A percentile compares a stretch with the other conserved stretches of the same genome.
Conservation (phyloP, 1,140 invertebrate species). For the Agraylea sexmaculata region DNA sequence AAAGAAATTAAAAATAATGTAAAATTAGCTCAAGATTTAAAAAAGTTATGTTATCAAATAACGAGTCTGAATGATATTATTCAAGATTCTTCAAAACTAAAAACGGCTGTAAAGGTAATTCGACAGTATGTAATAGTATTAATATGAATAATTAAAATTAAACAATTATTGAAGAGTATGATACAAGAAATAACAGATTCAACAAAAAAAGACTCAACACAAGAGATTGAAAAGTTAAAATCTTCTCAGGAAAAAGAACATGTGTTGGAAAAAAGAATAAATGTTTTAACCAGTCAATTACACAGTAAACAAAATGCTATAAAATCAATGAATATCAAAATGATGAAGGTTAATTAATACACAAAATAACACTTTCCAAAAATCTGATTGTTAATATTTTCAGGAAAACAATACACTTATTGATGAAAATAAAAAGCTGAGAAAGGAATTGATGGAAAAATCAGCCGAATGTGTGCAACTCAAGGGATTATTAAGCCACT, state of each 20-base stretch:
- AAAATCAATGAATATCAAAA: too few species aligned
- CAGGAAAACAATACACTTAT: constrained; percentile 66
- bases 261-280: too few species aligned
- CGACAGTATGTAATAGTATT: neutral
- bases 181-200: too few species aligned
- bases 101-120: constrained; percentile 58
- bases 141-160: too few species aligned
- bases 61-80: constrained; percentile 61
- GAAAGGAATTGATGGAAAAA: constrained; percentile 52
- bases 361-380: neutral
- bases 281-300: too few species aligned
- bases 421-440: constrained; percentile 59
- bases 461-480: constrained; percentile 52
- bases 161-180: too few species aligned
- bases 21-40: constrained; percentile 54
- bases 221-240: too few species aligned
- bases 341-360: constrained; percentile 33
- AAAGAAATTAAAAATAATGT: constrained; percentile 51
- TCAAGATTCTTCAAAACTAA: constrained; percentile 63
- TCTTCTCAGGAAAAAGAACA: too few species aligned
- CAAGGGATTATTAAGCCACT: constrained; percentile 55
- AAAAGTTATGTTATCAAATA: constrained; percentile 67
- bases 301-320: neutral
- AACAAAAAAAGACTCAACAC: too few species aligned
- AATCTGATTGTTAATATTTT: constrained; percentile 7